Conservation (phyloP, 2,888 invertebrate genomes). For the Sarcophaga rosellei region DNA sequence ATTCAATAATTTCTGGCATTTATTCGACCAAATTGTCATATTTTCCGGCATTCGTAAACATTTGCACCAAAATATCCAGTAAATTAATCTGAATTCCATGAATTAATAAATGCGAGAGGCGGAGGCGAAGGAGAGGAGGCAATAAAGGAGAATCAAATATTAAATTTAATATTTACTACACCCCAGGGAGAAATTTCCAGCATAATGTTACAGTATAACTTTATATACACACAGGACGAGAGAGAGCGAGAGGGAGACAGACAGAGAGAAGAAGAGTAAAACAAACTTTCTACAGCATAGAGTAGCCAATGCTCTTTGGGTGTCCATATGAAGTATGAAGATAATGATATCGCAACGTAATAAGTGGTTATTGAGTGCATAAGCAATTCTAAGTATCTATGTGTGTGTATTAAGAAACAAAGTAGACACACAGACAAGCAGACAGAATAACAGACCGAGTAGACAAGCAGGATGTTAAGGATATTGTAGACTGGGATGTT, state of each 20-base stretch:
- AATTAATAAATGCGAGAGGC: no score
- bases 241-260: no score
- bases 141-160: background rate
- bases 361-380: background rate
- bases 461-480: background rate
- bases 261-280: no score
- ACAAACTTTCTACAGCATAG: constrained; percentile 19
- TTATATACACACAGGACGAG: background rate
- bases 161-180: constrained; percentile 42
- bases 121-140: background rate
- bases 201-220: constrained; percentile 31
- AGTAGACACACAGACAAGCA: no score
- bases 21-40: no score
- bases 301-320: background rate
- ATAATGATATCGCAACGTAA: background rate
- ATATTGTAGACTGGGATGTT: constrained; percentile 3
- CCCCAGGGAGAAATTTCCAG: constrained; percentile 42
- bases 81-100: no score
- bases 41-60: no score
- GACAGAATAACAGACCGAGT: no score
- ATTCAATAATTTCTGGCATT: no score
- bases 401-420: background rate
- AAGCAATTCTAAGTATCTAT: background rate
- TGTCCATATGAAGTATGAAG: constrained; percentile 9
- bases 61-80: no score